Evolutionary conservation across 2,797 vertebrate genomes (phyloP).

Genomic region (Lates japonicus): DNA sequence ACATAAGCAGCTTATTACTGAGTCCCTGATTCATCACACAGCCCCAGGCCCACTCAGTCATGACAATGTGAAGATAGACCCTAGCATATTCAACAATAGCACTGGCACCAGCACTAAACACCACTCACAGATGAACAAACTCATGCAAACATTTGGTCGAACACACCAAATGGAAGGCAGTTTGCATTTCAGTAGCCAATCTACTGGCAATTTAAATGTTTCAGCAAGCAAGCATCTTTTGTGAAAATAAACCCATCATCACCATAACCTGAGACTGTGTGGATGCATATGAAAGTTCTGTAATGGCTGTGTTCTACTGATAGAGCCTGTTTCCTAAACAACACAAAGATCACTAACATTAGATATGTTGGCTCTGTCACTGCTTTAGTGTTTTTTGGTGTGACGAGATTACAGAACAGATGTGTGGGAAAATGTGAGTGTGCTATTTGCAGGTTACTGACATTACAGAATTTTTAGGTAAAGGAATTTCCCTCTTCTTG

Average conservation of each 20-base stretch:
- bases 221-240: neutral
- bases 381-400: conserved; percentile 1
- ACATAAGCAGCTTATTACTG: conserved; percentile 70
- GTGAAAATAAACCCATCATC: conserved; percentile 18
- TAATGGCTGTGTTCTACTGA: neutral
- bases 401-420: neutral
- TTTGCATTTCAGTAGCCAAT: neutral
- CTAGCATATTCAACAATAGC: conserved; percentile 50
- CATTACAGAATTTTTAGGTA: neutral
- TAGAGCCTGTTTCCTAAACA: conserved; percentile 4
- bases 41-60: conserved; percentile 54
- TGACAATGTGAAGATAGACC: conserved; percentile 64
- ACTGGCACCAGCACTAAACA: conserved; percentile 37
- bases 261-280: neutral
- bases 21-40: conserved; percentile 59
- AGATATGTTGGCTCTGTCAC: neutral
- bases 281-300: neutral
- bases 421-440: neutral
- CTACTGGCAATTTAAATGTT: conserved; percentile 21
- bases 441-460: conserved; percentile 10
- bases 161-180: conserved; percentile 37
- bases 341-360: neutral
- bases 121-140: conserved; percentile 54
- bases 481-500: neutral
- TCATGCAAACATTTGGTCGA: conserved; percentile 57